Base-by-base conservation (phyloP, 2,797 vertebrate species). In the Chaunax sp. region DNA sequence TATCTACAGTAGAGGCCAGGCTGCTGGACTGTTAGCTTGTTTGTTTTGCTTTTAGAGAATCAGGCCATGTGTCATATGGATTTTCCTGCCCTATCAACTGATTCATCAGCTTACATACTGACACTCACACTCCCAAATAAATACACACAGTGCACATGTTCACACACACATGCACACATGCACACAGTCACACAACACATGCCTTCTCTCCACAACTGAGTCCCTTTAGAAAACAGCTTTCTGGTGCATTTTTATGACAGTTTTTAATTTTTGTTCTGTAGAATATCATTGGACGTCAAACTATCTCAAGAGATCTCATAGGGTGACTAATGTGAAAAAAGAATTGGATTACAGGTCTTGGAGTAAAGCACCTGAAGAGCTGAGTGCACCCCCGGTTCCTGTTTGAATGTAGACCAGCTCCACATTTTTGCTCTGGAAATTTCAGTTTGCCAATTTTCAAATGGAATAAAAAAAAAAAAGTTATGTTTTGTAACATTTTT, bases 401-500 rank as follows among this genome's bases (percentile, higher is more conserved):
- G 84, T 91, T 87, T 93, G 92, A 95, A 94, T 89, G 84, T 94
- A 93, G 92, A 94, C 86, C 89, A 92, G 89, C 84, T 81, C 74
- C 78, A 61, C 84, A 85, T 91, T 91, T 86, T 7, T 35, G 33
- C 33, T 85, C 83, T 84, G 76, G 75, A 86, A 88, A 66, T 92
- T 90, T 90, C 92, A 85, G 81, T 91, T 87, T 89, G 84, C 91
- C 92, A 90, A 92, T 95, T 96, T 97, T 95, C 76, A 86, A 95
- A 93, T 90, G 84, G 87, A 91, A 95, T 90, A 67, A 75, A 91
- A 92, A 89, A 61, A 47, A 89, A 72, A 59, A 89, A 92, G 91
- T 81, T 87, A 90, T 94, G 94, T 98, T 98, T 98, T 98, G 93
- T 98, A 98, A 96, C 77, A 91, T 92, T 94, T 95, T 88, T 94